These are phyloP conservation scores for Ormyrus pomaceus DNA, from an alignment of 2,888 invertebrate species.

Conservation along the genomic window DNA sequence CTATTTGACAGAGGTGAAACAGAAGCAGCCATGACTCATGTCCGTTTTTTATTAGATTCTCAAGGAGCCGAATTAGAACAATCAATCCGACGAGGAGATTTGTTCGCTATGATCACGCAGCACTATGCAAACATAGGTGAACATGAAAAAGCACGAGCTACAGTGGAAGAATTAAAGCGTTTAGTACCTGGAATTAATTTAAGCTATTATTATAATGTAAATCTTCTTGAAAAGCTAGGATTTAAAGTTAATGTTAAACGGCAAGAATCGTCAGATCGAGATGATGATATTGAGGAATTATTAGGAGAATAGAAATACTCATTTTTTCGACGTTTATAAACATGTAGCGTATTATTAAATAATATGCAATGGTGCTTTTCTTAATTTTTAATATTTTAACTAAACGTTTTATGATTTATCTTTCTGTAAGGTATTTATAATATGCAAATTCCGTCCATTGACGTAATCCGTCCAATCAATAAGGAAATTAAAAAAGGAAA, in stretches of 20 bases:
- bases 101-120: slow-evolving; percentile 72
- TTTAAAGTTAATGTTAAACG: slow-evolving; percentile 68
- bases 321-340: not conserved
- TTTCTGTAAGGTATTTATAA: not conserved
- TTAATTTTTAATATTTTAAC: not conserved
- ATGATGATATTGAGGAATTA: slow-evolving; percentile 73
- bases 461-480: slow-evolving; percentile 27
- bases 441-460: slow-evolving; percentile 6
- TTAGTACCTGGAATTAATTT: slow-evolving; percentile 72
- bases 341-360: not conserved
- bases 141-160: slow-evolving; percentile 68
- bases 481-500: slow-evolving; percentile 8
- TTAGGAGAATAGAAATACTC: slow-evolving; percentile 66
- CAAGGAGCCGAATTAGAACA: slow-evolving; percentile 70
- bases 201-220: slow-evolving; percentile 69
- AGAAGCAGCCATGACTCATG: slow-evolving; percentile 79
- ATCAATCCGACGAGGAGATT: slow-evolving; percentile 72
- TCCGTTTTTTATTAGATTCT: slow-evolving; percentile 77
- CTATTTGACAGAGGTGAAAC: slow-evolving; percentile 78
- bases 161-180: slow-evolving; percentile 70
- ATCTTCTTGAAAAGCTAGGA: slow-evolving; percentile 70
- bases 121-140: slow-evolving; percentile 71
- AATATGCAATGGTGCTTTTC: not conserved
- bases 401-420: not conserved
- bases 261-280: slow-evolving; percentile 70